Percentiles rank a stretch among this genome's conserved stretches.
Evolutionary conservation across 2,888 invertebrate species (phyloP).

Genomic region (Epiblema foenella): DNA sequence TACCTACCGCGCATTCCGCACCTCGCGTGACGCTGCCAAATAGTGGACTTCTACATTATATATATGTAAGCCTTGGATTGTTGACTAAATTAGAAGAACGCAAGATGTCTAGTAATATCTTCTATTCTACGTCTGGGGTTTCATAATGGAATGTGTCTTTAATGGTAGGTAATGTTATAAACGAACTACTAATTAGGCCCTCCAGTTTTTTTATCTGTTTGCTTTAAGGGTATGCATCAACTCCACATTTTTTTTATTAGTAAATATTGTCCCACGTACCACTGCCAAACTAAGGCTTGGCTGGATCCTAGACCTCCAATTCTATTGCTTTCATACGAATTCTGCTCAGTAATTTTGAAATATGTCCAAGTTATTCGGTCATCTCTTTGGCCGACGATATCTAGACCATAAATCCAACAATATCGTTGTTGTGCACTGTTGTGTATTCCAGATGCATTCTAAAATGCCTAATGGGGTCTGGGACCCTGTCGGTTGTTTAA

Average conservation of each 20-base stretch:
- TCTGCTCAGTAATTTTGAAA: neutral
- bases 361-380: neutral
- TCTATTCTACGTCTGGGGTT: neutral
- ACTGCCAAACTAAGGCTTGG: neutral
- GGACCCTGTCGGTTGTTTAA: neutral
- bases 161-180: neutral
- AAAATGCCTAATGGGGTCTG: neutral
- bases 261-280: neutral
- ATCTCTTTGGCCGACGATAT: neutral
- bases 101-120: neutral
- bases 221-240: too few species aligned
- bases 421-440: too few species aligned
- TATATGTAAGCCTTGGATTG: constrained; percentile 21
- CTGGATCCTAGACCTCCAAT: neutral
- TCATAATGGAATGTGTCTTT: neutral
- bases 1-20: constrained; percentile 25
- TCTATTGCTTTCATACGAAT: neutral
- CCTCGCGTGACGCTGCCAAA: constrained; percentile 36
- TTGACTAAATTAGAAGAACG: constrained; percentile 2
- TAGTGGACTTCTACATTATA: constrained; percentile 28
- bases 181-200: too few species aligned
- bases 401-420: neutral
- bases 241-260: neutral
- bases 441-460: too few species aligned
- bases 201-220: neutral